Conservation (phyloP, 2,113 vertebrate species). For the Apistogramma diplotaenia region DNA sequence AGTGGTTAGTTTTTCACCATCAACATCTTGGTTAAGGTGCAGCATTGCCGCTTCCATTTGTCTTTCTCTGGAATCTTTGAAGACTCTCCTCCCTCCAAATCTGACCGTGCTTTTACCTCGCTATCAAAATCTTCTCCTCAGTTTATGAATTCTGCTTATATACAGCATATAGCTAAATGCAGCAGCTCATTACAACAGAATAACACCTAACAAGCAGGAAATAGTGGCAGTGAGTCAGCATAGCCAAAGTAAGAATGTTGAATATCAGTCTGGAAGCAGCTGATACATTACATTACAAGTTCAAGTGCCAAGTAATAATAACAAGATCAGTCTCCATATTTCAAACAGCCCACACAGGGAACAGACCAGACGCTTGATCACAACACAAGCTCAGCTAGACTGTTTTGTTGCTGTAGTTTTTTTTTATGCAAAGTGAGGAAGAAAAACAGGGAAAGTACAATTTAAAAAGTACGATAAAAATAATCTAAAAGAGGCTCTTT, state of each 20-base stretch:
- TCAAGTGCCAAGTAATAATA: conserved; percentile 38
- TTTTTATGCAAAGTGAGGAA: background rate
- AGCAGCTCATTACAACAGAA: background rate
- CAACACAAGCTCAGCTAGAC: background rate
- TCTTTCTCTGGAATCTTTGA: background rate
- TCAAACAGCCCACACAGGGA: conserved; percentile 38
- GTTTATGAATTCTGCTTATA: background rate
- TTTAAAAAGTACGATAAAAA: background rate
- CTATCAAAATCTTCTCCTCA: background rate
- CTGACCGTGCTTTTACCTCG: background rate
- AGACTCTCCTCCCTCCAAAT: background rate
- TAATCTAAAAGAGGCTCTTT: background rate
- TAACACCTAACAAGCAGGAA: conserved; percentile 1
- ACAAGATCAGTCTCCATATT: conserved; percentile 31
- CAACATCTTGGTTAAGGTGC: background rate
- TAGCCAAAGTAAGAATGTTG: background rate
- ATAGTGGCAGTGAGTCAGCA: conserved; percentile 9
- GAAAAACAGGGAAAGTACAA: background rate
- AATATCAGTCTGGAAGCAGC: conserved; percentile 14
- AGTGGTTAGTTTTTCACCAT: background rate
- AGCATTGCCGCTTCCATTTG: background rate
- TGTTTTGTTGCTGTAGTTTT: background rate
- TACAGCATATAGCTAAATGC: background rate
- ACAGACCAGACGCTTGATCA: conserved; percentile 1
- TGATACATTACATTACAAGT: conserved; percentile 7